These are phyloP conservation scores for Amblyornis subalaris DNA, from an alignment of 2,113 vertebrate genomes.

Conservation along the genomic window DNA sequence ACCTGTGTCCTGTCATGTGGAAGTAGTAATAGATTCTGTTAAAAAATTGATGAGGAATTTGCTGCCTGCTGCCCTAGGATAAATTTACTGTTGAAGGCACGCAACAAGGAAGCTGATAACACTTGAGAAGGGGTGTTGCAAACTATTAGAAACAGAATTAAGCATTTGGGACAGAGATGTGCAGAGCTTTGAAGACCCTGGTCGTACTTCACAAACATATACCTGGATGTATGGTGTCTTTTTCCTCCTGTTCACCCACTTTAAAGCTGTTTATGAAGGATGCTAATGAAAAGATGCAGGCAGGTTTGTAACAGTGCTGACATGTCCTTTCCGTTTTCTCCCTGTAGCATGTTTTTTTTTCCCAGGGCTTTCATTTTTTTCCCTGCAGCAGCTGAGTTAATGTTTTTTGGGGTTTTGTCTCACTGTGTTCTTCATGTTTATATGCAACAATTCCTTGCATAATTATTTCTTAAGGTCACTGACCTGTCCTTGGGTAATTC, in stretches of 20 bases:
- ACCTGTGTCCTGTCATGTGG: neutral
- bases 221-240: fast-evolving
- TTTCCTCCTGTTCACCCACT: neutral
- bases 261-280: neutral
- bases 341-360: neutral
- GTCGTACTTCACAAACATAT: fast-evolving
- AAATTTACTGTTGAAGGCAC: neutral
- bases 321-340: neutral
- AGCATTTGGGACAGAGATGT: neutral
- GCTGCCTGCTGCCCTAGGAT: neutral
- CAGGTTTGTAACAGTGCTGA: neutral
- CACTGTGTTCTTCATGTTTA: neutral
- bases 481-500: neutral
- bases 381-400: neutral
- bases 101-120: neutral
- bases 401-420: neutral
- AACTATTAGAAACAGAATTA: neutral
- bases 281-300: neutral
- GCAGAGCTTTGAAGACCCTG: neutral
- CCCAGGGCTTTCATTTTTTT: neutral
- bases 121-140: neutral
- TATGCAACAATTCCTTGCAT: neutral
- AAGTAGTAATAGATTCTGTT: neutral
- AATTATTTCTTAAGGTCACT: neutral
- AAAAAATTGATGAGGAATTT: neutral